These are phyloP conservation scores for Siderastrea siderea DNA, from an alignment of 92 coral and sea anemone species.

Conservation along the genomic window DNA sequence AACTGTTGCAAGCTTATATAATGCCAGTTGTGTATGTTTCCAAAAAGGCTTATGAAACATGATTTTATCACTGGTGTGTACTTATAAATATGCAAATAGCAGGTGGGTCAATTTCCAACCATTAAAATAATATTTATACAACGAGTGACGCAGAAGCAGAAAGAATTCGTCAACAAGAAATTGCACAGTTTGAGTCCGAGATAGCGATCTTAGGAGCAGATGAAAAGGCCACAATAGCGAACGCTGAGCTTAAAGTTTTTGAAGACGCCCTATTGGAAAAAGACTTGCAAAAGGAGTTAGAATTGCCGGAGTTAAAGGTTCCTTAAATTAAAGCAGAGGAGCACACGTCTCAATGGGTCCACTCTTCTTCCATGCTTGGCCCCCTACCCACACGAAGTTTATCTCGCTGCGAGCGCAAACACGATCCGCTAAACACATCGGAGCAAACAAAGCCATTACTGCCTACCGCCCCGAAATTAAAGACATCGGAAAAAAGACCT, in stretches of 20 bases:
- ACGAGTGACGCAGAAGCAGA: conserved; percentile 58
- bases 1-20: not conserved
- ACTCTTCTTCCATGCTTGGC: not conserved
- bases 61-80: not conserved
- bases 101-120: not conserved
- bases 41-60: not conserved
- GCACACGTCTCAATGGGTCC: not conserved
- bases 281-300: not conserved
- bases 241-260: conserved; percentile 62
- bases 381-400: not conserved
- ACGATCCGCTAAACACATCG: not conserved
- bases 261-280: conserved; percentile 49
- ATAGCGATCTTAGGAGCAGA: conserved; percentile 53
- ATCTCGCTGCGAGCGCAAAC: not conserved
- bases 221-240: conserved; percentile 47
- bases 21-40: conserved; percentile 2
- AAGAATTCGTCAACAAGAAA: conserved; percentile 42
- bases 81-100: not conserved
- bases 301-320: not conserved
- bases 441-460: not conserved
- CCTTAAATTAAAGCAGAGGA: not conserved
- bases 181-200: conserved; percentile 51
- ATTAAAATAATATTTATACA: not conserved
- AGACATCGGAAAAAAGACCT: not conserved
- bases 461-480: not conserved